phyloP scores from a whole-genome alignment of 2,113 vertebrate species.

The Thamnaconus septentrionalis region DNA sequence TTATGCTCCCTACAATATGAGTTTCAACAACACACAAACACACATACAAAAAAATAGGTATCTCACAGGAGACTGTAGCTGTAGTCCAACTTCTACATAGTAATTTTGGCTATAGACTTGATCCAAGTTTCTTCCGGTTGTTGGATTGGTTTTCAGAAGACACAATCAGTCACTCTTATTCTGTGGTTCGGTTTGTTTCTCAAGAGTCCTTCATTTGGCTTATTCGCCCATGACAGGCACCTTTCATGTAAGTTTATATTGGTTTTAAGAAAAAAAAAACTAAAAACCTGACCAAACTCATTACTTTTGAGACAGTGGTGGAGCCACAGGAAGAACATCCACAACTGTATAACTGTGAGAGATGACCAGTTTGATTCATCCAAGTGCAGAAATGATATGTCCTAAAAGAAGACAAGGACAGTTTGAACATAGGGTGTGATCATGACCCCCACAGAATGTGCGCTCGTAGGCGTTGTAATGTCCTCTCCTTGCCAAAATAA shows the following conservation, averaged over 20 bases:
- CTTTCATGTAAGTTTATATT: conserved; percentile 46
- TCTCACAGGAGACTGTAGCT: conserved; percentile 37
- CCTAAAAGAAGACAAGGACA: conserved; percentile 15
- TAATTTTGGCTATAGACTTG: conserved; percentile 57
- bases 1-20: conserved; percentile 12
- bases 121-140: conserved; percentile 49
- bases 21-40: conserved; percentile 11
- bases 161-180: conserved; percentile 26
- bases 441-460: no score
- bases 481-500: not conserved
- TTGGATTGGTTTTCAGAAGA: conserved; percentile 40
- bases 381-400: conserved; percentile 46
- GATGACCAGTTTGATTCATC: conserved; percentile 45
- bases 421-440: conserved; percentile 19
- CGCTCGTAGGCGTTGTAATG: not conserved
- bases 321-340: conserved; percentile 36
- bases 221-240: conserved; percentile 42
- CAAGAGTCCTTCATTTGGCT: conserved; percentile 37
- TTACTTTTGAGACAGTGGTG: conserved; percentile 38
- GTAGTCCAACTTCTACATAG: conserved; percentile 40
- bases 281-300: conserved; percentile 20
- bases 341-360: conserved; percentile 21
- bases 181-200: conserved; percentile 39
- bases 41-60: conserved; percentile 1
- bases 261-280: conserved; percentile 1